Evolutionary conservation across 2,797 vertebrate species (phyloP).

Genomic region (Lophius americanus): DNA sequence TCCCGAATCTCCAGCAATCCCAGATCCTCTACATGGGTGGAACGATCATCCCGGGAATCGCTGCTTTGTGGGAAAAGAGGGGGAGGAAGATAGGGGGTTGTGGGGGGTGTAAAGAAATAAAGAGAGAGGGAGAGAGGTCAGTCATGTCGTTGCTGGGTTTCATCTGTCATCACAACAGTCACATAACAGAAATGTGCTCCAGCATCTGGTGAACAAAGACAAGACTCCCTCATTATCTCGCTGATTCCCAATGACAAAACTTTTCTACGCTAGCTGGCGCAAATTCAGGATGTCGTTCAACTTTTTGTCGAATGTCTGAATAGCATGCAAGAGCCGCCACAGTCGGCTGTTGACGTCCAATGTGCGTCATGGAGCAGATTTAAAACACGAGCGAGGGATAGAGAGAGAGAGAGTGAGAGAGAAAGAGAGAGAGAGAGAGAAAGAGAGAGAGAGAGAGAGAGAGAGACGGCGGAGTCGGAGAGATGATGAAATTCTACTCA

Average conservation of each 20-base stretch:
- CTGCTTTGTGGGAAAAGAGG: conserved; percentile 84
- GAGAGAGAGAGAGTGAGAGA: no score
- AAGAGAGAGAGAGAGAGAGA: no score
- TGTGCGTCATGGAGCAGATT: conserved; percentile 18
- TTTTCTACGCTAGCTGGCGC: conserved; percentile 51
- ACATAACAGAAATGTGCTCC: conserved; percentile 77
- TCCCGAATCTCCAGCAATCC: conserved; percentile 72
- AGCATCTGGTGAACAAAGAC: conserved; percentile 80
- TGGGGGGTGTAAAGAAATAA: background rate
- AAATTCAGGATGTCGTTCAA: conserved; percentile 36
- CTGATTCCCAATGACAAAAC: conserved; percentile 75
- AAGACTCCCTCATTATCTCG: conserved; percentile 75
- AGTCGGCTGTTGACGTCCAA: conserved; percentile 16
- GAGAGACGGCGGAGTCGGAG: background rate
- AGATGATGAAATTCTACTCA: conserved; percentile 47
- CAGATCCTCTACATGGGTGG: conserved; percentile 95
- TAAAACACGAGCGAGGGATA: conserved; percentile 32
- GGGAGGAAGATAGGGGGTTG: conserved; percentile 40
- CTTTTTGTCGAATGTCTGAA: conserved; percentile 50
- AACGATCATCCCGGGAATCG: conserved; percentile 97
- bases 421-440: no score
- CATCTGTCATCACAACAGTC: conserved; percentile 81
- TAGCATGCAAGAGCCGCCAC: conserved; percentile 35
- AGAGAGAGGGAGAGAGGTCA: conserved; percentile 64
- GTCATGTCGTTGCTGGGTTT: conserved; percentile 80